Evolutionary conservation across 2,888 invertebrate genomes (phyloP), one percentile per base, ranked within the genome.

Genomic region (Beris chalybata): DNA sequence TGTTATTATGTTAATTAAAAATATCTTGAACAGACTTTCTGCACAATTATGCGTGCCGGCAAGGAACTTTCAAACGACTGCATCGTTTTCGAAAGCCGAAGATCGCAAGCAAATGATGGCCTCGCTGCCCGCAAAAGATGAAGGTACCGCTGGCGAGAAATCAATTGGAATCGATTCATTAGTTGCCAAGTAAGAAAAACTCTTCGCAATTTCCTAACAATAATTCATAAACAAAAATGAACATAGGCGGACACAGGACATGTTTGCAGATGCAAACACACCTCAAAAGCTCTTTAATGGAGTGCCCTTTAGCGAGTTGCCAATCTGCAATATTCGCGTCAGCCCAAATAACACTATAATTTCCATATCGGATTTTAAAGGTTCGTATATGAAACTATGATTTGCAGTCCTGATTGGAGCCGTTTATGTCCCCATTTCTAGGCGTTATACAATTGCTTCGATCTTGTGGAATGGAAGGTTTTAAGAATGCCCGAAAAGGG

Each of bases 401-500:
- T 4, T 64, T 52, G 43, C 13, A 38, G 22, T n/a, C 11, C 30
- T 13, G 13, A n/a, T 29, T 11, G 22, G 47, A 47, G 12, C 45
- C n/a, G 9, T 12, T 30, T 47, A 15, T 55, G 44, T 22, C 52
- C 11, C 58, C 63, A 55, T 13, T 48, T 79, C 5, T 69, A 86
- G 86, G 87, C 67, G 73, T 76, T 4, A 78, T 84, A 0, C 85
- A 89, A 74, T 72, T 90, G 9, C 84, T 88, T 22, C 82, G 89
- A 47, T 90, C 92, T 0, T 91, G 93, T 82, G 96, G 97, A 1
- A 84, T 89, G 73, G 97, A 97, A 78, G 97, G 97, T 5, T 98
- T 96, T 76, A 96, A 95, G 81, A 93, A 97, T 79, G 89, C 95
- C 0, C 89, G 91, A 73, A 97, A 97, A 81, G 97, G 97, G 69